Evolutionary conservation across 2,113 vertebrate genomes (phyloP).

Genomic region (Dicerorhinus sumatrensis): DNA sequence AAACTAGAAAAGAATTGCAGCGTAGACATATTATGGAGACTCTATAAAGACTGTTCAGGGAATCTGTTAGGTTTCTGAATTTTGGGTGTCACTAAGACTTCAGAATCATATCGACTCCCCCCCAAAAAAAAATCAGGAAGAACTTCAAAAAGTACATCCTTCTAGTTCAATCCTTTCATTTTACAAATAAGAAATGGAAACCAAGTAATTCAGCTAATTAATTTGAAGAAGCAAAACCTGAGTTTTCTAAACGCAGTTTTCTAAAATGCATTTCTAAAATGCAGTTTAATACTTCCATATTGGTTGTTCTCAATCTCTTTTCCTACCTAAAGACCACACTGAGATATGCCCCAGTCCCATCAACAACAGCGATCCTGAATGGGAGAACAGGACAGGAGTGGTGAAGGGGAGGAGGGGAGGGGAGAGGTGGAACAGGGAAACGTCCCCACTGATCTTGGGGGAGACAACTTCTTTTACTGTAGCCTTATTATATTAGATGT

Average conservation of each 20-base stretch:
- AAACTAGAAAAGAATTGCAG: neutral
- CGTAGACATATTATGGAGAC: neutral
- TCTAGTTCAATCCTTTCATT: neutral
- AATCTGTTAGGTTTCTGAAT: neutral
- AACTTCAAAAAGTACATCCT: neutral
- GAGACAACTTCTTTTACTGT: neutral
- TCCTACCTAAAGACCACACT: neutral
- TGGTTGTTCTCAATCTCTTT: neutral
- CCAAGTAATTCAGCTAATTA: neutral
- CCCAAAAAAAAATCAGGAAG: neutral
- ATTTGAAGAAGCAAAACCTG: neutral
- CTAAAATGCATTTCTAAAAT: neutral
- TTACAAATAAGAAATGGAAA: neutral
- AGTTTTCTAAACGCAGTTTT: neutral
- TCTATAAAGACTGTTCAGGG: neutral
- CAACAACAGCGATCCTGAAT: neutral
- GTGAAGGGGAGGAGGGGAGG: neutral
- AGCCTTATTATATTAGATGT: neutral
- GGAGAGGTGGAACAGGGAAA: neutral
- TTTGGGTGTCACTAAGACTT: neutral
- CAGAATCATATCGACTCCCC: neutral
- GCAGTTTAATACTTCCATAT: neutral
- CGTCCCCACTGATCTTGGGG: fast-evolving
- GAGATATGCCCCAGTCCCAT: too few species aligned
- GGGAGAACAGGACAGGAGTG: too few species aligned